Evolutionary conservation across 2,113 vertebrate species (phyloP).

Genomic region (zebrafish (Danio rerio)): GRCz12tu NC_133195.1:23072501-23073000

Average conservation of each 20-base stretch:
- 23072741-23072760: conserved; percentile 67
- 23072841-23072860: conserved; percentile 49
- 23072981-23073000: conserved; percentile 23
- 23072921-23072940: conserved; percentile 44
- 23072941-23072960: conserved; percentile 31
- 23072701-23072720: conserved; percentile 79
- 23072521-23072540: background rate
- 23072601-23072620: background rate
- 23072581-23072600: background rate
- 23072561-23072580: background rate
- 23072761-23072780: conserved; percentile 63
- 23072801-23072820: conserved; percentile 60
- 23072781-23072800: conserved; percentile 65
- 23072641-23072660: conserved; percentile 31
- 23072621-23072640: conserved; percentile 13
- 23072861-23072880: conserved; percentile 46
- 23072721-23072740: conserved; percentile 87
- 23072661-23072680: conserved; percentile 34
- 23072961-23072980: conserved; percentile 32
- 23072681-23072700: conserved; percentile 13
- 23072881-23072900: conserved; percentile 38
- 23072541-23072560: background rate
- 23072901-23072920: conserved; percentile 54
- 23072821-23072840: conserved; percentile 55
- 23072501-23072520: background rate